Evolutionary conservation across 2,888 invertebrate genomes (phyloP).

Genomic region (Strigamia transsilvanica): DNA sequence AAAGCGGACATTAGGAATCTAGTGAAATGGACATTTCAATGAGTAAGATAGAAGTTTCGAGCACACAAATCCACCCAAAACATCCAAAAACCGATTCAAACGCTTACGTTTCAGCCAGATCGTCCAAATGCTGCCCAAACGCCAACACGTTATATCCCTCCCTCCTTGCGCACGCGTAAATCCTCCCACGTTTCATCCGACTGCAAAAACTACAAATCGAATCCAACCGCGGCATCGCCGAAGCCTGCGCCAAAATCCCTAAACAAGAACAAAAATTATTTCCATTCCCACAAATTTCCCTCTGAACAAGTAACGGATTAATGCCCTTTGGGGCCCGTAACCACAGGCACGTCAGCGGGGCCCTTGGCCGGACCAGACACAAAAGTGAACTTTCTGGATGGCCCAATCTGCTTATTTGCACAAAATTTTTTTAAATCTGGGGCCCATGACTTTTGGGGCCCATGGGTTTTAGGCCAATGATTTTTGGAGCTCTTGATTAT

Average conservation of each 20-base stretch:
- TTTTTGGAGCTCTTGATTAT: too few relatives aligned
- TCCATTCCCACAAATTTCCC: too few relatives aligned
- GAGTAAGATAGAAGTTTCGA: not conserved
- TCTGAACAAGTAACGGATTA: too few relatives aligned
- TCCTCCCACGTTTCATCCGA: constrained; percentile 75
- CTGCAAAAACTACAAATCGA: constrained; percentile 77
- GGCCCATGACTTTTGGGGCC: too few relatives aligned
- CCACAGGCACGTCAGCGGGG: too few relatives aligned
- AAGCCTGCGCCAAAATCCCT: constrained; percentile 69
- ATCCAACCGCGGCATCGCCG: constrained; percentile 64
- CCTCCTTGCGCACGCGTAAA: constrained; percentile 77
- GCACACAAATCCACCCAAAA: not conserved
- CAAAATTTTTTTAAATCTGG: too few relatives aligned
- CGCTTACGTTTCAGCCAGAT: constrained; percentile 73
- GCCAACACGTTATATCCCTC: constrained; percentile 88
- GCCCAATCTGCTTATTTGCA: too few relatives aligned
- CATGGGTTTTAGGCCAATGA: too few relatives aligned
- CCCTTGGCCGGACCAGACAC: too few relatives aligned
- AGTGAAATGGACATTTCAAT: constrained; percentile 58
- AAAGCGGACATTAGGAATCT: constrained; percentile 81
- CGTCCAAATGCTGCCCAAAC: constrained; percentile 85
- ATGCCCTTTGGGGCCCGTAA: too few relatives aligned
- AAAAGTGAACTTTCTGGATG: too few relatives aligned
- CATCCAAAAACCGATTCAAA: not conserved
- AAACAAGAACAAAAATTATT: too few relatives aligned